Evolutionary conservation across 2,797 vertebrate genomes (phyloP).

Genomic region (Toxotes lorentzi): DNA sequence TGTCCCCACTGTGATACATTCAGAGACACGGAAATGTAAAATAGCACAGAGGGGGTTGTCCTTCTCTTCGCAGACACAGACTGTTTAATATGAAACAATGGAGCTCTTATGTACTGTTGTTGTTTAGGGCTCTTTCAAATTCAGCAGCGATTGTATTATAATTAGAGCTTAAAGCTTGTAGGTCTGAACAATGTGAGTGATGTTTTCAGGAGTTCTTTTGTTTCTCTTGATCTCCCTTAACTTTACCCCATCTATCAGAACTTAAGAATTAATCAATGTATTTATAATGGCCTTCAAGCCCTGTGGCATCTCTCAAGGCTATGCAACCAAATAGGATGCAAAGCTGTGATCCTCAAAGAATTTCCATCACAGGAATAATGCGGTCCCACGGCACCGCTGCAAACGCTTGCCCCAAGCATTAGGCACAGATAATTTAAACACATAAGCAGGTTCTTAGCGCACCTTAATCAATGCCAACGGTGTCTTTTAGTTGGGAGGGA

Average conservation of each 20-base stretch:
- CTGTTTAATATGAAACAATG: conserved; percentile 46
- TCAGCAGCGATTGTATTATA: conserved; percentile 42
- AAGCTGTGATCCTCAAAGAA: conserved; percentile 88
- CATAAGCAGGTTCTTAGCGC: conserved; percentile 87
- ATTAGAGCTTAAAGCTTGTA: conserved; percentile 55
- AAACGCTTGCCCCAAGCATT: conserved; percentile 83
- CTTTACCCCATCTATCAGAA: conserved; percentile 82
- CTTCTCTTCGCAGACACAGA: conserved; percentile 23
- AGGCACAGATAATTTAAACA: conserved; percentile 88
- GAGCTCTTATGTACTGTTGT: conserved; percentile 25
- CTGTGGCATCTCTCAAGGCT: conserved; percentile 82
- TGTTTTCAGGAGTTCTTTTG: conserved; percentile 62
- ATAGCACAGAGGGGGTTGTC: conserved; percentile 36
- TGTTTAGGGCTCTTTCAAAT: conserved; percentile 53
- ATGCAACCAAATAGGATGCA: conserved; percentile 87
- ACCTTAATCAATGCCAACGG: conserved; percentile 87
- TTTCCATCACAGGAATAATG: conserved; percentile 86
- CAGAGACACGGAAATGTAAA: conserved; percentile 29
- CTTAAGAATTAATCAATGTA: conserved; percentile 85
- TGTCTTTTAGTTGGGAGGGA: conserved; percentile 82
- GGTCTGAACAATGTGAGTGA: conserved; percentile 57
- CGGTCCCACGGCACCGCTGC: conserved; percentile 82
- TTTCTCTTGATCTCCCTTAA: conserved; percentile 74
- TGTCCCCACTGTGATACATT: conserved; percentile 18
- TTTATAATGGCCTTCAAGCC: conserved; percentile 84